Percentiles rank a stretch among this genome's conserved stretches.
phyloP scores from a whole-genome alignment of 2,888 invertebrate genomes.

The Apodemia zela region DNA sequence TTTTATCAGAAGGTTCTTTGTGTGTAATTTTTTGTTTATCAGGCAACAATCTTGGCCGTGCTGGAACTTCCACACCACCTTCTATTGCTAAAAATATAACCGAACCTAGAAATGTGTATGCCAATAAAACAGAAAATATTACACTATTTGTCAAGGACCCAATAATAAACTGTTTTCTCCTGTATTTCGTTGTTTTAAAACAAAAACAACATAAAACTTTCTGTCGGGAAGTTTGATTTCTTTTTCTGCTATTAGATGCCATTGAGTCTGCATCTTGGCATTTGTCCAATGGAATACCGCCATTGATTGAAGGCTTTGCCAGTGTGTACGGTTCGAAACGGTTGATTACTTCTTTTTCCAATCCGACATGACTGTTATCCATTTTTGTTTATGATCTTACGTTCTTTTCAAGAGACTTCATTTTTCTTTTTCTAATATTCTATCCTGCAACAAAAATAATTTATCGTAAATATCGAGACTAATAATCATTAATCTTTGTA shows the following conservation, averaged over 20 bases:
- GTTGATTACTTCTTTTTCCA: constrained; percentile 75
- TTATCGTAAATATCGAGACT: constrained; percentile 31
- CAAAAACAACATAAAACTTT: constrained; percentile 79
- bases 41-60: constrained; percentile 69
- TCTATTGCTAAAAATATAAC: constrained; percentile 93
- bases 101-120: constrained; percentile 88
- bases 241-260: constrained; percentile 73
- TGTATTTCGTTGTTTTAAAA: constrained; percentile 77
- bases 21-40: constrained; percentile 71
- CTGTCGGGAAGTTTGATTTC: constrained; percentile 68
- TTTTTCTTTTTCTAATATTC: constrained; percentile 41
- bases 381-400: constrained; percentile 55
- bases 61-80: constrained; percentile 82
- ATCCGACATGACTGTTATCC: constrained; percentile 74
- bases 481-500: constrained; percentile 27
- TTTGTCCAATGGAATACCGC: constrained; percentile 75
- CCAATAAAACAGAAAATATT: constrained; percentile 89
- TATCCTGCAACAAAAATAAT: constrained; percentile 66
- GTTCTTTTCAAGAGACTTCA: constrained; percentile 52
- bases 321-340: constrained; percentile 75
- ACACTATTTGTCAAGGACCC: constrained; percentile 90
- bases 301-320: constrained; percentile 72
- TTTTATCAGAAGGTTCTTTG: constrained; percentile 71
- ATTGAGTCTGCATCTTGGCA: constrained; percentile 77
- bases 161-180: constrained; percentile 83